phyloP scores from a whole-genome alignment of 2,797 vertebrate genomes.

The Pampus argenteus region DNA sequence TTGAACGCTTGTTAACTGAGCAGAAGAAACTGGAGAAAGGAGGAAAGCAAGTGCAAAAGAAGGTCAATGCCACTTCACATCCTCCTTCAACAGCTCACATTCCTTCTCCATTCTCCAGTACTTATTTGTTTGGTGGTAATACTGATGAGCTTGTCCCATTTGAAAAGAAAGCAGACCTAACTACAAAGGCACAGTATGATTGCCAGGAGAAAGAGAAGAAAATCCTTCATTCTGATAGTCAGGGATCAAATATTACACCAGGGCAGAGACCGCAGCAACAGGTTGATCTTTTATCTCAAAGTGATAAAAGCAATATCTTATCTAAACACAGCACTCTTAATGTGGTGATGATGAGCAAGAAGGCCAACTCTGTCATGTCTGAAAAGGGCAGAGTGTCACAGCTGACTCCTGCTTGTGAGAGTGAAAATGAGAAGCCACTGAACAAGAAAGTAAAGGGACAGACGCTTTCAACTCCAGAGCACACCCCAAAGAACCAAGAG shows the following conservation, averaged over 20 bases:
- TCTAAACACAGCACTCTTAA: constrained; percentile 37
- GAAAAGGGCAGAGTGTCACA: constrained; percentile 29
- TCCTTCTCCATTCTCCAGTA: constrained; percentile 17
- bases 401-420: constrained; percentile 25
- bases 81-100: constrained; percentile 18
- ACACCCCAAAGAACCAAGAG: constrained; percentile 36
- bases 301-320: constrained; percentile 38
- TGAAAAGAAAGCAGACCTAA: constrained; percentile 21
- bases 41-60: constrained; percentile 27
- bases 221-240: constrained; percentile 22
- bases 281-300: constrained; percentile 53
- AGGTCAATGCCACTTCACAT: constrained; percentile 18
- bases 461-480: constrained; percentile 21
- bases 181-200: constrained; percentile 16
- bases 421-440: constrained; percentile 22
- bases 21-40: constrained; percentile 53
- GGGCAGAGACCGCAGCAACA: constrained; percentile 53
- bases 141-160: constrained; percentile 26
- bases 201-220: constrained; percentile 29
- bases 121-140: constrained; percentile 28
- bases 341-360: constrained; percentile 6
- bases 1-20: constrained; percentile 85
- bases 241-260: constrained; percentile 52
- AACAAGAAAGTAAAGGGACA: constrained; percentile 31
- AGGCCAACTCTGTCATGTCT: constrained; percentile 9